phyloP scores from a whole-genome alignment of 1,140 invertebrate species.

The Cydia amplana region DNA sequence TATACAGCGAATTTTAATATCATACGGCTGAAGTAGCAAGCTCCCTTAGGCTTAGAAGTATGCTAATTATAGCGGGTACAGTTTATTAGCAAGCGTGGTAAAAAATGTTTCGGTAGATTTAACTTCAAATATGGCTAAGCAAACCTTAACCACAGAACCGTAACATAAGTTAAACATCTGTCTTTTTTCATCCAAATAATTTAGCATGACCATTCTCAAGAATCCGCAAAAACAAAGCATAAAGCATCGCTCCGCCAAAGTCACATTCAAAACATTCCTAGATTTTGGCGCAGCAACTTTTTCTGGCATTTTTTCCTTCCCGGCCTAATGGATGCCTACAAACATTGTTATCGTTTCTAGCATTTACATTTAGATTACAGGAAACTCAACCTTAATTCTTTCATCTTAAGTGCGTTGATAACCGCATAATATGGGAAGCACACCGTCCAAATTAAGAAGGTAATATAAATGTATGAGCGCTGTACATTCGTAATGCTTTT shows the following conservation, averaged over 20 bases:
- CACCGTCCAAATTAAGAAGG: background rate
- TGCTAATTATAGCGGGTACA: no score
- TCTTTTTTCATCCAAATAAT: background rate
- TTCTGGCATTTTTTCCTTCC: slow-evolving; percentile 6
- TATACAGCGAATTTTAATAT: no score
- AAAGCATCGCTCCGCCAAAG: background rate
- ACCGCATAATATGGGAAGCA: background rate
- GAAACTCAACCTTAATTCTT: background rate
- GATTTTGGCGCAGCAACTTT: background rate
- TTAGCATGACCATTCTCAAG: background rate
- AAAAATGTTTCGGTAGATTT: no score
- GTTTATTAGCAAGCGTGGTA: no score
- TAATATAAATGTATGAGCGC: slow-evolving; percentile 11
- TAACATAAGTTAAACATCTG: background rate
- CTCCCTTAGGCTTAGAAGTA: no score
- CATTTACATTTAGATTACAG: background rate
- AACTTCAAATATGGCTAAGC: background rate
- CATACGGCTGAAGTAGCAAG: no score
- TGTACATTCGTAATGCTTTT: background rate
- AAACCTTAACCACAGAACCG: background rate
- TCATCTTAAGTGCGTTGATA: background rate
- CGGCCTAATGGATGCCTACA: slow-evolving; percentile 7
- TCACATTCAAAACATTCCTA: slow-evolving; percentile 17
- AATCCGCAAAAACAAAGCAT: slow-evolving; percentile 15
- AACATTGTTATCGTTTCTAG: slow-evolving; percentile 3